Percentiles rank a stretch among this genome's conserved stretches.
Evolutionary conservation across 2,888 invertebrate genomes (phyloP).

Genomic region (Pandemis cinnamomeana): DNA sequence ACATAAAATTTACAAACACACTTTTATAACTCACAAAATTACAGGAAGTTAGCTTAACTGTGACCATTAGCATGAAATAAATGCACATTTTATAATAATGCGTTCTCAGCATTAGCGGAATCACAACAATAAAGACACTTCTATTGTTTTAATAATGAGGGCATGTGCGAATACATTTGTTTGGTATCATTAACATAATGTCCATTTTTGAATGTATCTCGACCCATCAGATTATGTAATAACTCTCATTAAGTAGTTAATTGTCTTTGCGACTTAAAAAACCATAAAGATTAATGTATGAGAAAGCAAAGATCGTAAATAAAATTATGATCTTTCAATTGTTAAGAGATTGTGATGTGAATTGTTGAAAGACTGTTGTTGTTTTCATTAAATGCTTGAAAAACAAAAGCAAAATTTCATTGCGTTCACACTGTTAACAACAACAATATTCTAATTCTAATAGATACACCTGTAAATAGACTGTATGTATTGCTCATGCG

Average conservation of each 20-base stretch:
- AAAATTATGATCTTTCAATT: neutral
- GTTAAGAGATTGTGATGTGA: neutral
- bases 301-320: neutral
- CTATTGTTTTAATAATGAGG: slow-evolving; percentile 30
- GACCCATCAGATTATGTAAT: neutral
- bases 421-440: neutral
- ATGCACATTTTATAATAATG: slow-evolving; percentile 4
- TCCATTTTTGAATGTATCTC: neutral
- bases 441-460: neutral
- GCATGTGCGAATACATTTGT: slow-evolving; percentile 27
- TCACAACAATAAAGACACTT: slow-evolving; percentile 25
- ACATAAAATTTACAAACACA: neutral
- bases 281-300: neutral
- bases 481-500: too few relatives aligned
- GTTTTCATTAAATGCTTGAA: neutral
- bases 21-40: slow-evolving; percentile 12
- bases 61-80: slow-evolving; percentile 13
- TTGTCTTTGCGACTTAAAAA: neutral
- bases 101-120: slow-evolving; percentile 10
- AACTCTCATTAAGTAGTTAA: neutral
- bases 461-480: neutral
- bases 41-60: slow-evolving; percentile 8
- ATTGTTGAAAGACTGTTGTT: neutral
- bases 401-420: neutral
- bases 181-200: neutral